A percentile compares a stretch with the other conserved stretches of the same genome.
These are phyloP conservation scores for Apeira syringaria DNA, from an alignment of 2,888 invertebrate species.

Conservation along the genomic window DNA sequence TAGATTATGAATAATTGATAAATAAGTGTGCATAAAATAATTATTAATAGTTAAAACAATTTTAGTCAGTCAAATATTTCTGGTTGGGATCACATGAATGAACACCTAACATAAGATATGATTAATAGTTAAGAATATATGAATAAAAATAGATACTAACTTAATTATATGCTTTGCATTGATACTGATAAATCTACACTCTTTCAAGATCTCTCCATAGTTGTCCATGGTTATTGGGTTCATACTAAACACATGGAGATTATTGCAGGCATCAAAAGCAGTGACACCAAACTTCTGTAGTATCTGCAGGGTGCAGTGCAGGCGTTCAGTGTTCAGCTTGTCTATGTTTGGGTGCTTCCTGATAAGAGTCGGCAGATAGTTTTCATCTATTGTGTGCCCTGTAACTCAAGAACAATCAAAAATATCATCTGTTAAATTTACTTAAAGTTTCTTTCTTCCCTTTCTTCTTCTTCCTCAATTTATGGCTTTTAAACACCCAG, in stretches of 20 bases:
- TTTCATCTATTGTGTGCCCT: conserved; percentile 53
- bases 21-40: too few relatives aligned
- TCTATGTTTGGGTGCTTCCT: conserved; percentile 64
- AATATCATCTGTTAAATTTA: too few relatives aligned
- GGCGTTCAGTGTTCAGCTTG: conserved; percentile 47
- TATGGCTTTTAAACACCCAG: too few relatives aligned
- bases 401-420: too few relatives aligned
- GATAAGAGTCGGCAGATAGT: conserved; percentile 43
- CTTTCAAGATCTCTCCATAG: conserved; percentile 84
- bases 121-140: too few relatives aligned
- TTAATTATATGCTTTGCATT: conserved; percentile 67
- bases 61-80: too few relatives aligned
- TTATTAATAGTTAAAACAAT: too few relatives aligned
- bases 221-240: conserved; percentile 83
- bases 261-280: conserved; percentile 74
- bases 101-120: too few relatives aligned
- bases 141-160: conserved; percentile 39
- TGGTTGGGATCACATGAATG: too few relatives aligned
- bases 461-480: too few relatives aligned
- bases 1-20: too few relatives aligned
- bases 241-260: conserved; percentile 83
- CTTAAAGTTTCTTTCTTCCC: too few relatives aligned
- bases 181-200: conserved; percentile 82
- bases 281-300: conserved; percentile 70
- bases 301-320: conserved; percentile 60